Percentiles rank a stretch among this genome's conserved stretches.
Conservation (phyloP, 2,888 invertebrate genomes). For the Urechis unicinctus region DNA sequence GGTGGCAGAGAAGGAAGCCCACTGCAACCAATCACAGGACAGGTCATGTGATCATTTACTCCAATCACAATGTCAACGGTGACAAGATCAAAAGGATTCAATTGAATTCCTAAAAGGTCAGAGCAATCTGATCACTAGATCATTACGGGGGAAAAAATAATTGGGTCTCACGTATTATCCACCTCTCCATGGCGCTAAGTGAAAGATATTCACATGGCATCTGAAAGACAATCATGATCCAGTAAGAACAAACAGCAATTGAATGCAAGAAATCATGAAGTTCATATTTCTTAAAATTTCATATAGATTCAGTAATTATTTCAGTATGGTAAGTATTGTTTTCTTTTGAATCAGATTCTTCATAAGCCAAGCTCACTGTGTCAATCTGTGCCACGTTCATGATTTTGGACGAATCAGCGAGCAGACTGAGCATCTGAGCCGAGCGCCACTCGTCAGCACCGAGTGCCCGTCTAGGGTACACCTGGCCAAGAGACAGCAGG, state of each 20-base stretch:
- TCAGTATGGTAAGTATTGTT: too few relatives aligned
- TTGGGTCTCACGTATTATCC: slow-evolving; percentile 72
- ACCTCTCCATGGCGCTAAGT: slow-evolving; percentile 88
- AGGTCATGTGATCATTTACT: background rate
- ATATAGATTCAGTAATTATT: too few relatives aligned
- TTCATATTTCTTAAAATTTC: too few relatives aligned
- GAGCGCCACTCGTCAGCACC: slow-evolving; percentile 86
- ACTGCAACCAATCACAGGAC: slow-evolving; percentile 53
- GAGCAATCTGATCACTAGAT: background rate
- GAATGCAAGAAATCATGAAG: background rate
- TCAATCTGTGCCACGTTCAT: slow-evolving; percentile 91
- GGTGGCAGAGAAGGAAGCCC: slow-evolving; percentile 85
- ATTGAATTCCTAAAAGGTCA: too few relatives aligned
- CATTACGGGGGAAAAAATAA: too few relatives aligned
- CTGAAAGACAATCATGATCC: slow-evolving; percentile 26
- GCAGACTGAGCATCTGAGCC: slow-evolving; percentile 66
- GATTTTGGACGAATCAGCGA: slow-evolving; percentile 89
- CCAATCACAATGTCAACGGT: background rate
- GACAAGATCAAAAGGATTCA: too few relatives aligned
- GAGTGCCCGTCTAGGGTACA: slow-evolving; percentile 83
- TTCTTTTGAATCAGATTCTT: too few relatives aligned
- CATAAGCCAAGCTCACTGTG: slow-evolving; percentile 53
- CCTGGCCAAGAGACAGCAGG: slow-evolving; percentile 76
- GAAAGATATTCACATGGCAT: slow-evolving; percentile 98
- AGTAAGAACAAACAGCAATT: background rate